Percentiles rank a stretch among this genome's conserved stretches.
Evolutionary conservation across 2,888 invertebrate genomes (phyloP).

Genomic region (Nowickia ferox): DNA sequence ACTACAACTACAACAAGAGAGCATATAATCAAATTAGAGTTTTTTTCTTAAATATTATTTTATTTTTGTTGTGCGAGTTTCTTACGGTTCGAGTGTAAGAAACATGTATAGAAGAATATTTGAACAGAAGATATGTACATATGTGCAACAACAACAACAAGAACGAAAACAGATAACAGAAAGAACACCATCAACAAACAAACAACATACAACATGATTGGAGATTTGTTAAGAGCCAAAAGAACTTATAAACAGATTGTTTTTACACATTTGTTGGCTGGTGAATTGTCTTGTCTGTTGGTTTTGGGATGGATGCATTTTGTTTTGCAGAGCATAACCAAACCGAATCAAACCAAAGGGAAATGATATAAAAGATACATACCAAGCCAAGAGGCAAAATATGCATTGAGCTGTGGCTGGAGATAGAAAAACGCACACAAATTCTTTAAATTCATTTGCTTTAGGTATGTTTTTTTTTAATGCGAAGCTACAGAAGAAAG

Average conservation of each 20-base stretch:
- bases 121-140: constrained; percentile 46
- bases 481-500: constrained; percentile 57
- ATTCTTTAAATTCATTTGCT: constrained; percentile 48
- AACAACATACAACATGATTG: constrained; percentile 55
- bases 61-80: constrained; percentile 30
- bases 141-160: constrained; percentile 23
- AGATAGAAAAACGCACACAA: constrained; percentile 32
- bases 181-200: constrained; percentile 28
- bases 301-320: constrained; percentile 51
- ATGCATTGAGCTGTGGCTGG: constrained; percentile 32
- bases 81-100: constrained; percentile 51
- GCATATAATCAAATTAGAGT: constrained; percentile 16
- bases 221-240: constrained; percentile 69
- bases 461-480: neutral
- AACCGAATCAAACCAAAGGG: constrained; percentile 11
- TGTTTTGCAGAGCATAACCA: constrained; percentile 62
- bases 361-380: constrained; percentile 20
- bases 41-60: neutral
- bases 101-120: constrained; percentile 67
- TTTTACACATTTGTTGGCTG: constrained; percentile 60
- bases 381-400: constrained; percentile 33
- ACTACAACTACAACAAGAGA: constrained; percentile 13
- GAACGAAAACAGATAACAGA: neutral
- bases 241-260: constrained; percentile 53
- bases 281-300: constrained; percentile 16